phyloP scores from a whole-genome alignment of 92 coral and sea anemone genomes.

The Epizoanthus scotinus region DNA sequence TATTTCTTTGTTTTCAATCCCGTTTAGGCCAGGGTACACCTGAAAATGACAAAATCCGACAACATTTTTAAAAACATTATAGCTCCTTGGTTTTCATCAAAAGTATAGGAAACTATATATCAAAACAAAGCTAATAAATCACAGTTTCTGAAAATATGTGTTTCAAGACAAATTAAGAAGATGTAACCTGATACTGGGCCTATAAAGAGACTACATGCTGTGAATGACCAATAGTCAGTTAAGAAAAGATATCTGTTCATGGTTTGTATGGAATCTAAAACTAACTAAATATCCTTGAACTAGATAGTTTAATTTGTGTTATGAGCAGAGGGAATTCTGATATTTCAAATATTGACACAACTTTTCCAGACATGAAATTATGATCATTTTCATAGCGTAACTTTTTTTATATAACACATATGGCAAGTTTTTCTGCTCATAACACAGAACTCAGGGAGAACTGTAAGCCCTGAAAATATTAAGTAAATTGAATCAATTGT shows the following conservation, averaged over 20 bases:
- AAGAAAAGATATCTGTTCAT: conserved; percentile 37
- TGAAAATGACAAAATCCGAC: too few relatives aligned
- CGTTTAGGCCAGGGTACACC: conserved; percentile 19
- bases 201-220: conserved; percentile 39
- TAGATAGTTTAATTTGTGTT: conserved; percentile 29
- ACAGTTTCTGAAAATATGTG: conserved; percentile 23
- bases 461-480: conserved; percentile 25
- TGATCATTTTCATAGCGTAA: background rate
- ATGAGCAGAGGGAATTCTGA: conserved; percentile 38
- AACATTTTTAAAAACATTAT: conserved; percentile 8
- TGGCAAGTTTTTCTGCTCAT: conserved; percentile 26
- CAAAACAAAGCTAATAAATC: conserved; percentile 33
- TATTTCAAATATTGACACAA: background rate
- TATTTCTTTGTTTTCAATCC: too few relatives aligned
- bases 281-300: conserved; percentile 7
- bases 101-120: conserved; percentile 39
- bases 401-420: background rate
- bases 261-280: conserved; percentile 28
- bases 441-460: conserved; percentile 4
- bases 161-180: conserved; percentile 1
- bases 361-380: background rate
- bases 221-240: conserved; percentile 19
- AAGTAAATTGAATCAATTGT: conserved; percentile 26
- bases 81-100: conserved; percentile 9
- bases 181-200: conserved; percentile 22